These are phyloP conservation scores for Antheraea pernyi DNA, from an alignment of 1,140 invertebrate species.

Conservation along the genomic window DNA sequence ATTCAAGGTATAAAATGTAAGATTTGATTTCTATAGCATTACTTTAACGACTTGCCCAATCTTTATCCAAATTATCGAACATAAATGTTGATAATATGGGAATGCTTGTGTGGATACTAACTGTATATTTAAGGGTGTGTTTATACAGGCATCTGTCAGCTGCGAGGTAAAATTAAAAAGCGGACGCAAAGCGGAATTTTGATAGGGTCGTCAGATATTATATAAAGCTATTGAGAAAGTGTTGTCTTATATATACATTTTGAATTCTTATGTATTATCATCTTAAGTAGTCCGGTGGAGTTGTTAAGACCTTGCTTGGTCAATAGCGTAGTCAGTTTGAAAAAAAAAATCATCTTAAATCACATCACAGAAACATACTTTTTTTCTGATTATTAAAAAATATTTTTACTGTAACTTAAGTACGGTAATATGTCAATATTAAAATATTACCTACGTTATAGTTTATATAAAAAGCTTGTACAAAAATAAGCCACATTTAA, in stretches of 20 bases:
- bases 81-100: constrained; percentile 16
- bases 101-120: constrained; percentile 14
- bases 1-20: neutral
- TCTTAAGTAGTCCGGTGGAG: too few species aligned
- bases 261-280: neutral
- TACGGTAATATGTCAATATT: too few species aligned
- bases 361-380: too few species aligned
- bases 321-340: too few species aligned
- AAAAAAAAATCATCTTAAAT: too few species aligned
- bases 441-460: too few species aligned
- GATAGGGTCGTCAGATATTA: constrained; percentile 36
- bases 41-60: constrained; percentile 6
- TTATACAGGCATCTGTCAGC: constrained; percentile 69
- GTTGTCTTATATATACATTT: neutral
- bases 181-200: constrained; percentile 37
- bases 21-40: constrained; percentile 2
- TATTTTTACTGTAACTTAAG: too few species aligned
- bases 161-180: constrained; percentile 71
- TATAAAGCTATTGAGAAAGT: neutral
- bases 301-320: too few species aligned
- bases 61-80: constrained; percentile 12
- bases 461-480: too few species aligned
- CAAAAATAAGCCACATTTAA: too few species aligned
- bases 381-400: too few species aligned
- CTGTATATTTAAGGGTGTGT: constrained; percentile 57